phyloP scores from a whole-genome alignment of 2,113 vertebrate genomes.

The Aramus guarauna region DNA sequence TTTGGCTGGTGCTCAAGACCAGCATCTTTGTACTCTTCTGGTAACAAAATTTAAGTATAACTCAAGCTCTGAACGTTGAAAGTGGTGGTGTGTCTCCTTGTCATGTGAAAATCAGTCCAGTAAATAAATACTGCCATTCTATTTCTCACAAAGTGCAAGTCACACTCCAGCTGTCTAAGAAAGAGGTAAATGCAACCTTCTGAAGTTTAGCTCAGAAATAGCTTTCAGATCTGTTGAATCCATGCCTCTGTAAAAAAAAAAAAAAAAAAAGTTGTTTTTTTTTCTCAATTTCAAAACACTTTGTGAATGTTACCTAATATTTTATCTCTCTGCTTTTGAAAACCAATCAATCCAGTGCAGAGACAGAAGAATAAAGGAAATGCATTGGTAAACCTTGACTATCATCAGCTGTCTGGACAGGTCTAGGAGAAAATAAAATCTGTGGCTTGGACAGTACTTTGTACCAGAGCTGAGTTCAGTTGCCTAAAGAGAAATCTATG shows the following conservation, averaged over 20 bases:
- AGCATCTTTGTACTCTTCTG: neutral
- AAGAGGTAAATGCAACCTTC: neutral
- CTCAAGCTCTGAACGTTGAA: neutral
- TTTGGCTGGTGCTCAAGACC: neutral
- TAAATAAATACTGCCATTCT: neutral
- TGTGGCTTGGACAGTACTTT: neutral
- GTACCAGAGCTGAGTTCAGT: neutral
- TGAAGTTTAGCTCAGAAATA: neutral
- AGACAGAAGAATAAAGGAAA: neutral
- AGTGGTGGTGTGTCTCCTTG: neutral
- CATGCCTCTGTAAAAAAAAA: neutral
- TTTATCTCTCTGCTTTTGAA: neutral
- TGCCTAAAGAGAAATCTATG: neutral
- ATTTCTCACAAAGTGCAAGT: neutral
- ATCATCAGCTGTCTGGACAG: neutral
- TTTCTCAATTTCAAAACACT: neutral
- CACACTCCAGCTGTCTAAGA: neutral
- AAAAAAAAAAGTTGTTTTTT: neutral
- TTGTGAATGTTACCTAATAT: neutral
- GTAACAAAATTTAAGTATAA: neutral
- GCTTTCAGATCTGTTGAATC: neutral
- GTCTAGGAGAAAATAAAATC: neutral
- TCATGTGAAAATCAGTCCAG: neutral
- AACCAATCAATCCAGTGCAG: neutral
- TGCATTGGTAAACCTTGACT: neutral